Percentiles rank a stretch among this genome's conserved stretches.
Conservation (phyloP, 2,113 vertebrate species). For the Rhinichthys klamathensis region DNA sequence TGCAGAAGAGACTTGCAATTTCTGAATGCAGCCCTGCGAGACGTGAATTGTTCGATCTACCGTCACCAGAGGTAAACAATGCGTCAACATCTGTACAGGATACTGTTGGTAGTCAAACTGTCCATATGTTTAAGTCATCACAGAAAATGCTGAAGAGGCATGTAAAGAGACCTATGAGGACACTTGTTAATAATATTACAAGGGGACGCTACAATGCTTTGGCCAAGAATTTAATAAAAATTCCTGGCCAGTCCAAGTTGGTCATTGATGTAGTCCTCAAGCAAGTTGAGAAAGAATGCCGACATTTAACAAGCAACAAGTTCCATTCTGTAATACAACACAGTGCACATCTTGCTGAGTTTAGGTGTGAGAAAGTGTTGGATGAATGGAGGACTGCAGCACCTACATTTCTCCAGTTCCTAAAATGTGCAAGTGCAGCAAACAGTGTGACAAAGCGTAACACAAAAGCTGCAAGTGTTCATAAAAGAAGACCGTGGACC, state of each 20-base stretch:
- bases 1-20: not conserved
- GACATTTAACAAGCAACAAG: not conserved
- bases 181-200: not conserved
- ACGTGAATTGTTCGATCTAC: not conserved
- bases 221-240: not conserved
- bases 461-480: not conserved
- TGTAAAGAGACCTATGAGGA: not conserved
- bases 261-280: constrained; percentile 5
- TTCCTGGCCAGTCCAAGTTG: not conserved
- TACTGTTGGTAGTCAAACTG: too few species aligned
- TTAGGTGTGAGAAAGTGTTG: not conserved
- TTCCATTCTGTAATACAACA: not conserved
- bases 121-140: too few species aligned
- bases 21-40: not conserved
- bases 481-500: not conserved
- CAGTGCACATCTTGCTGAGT: not conserved
- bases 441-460: not conserved
- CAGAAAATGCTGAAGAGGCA: too few species aligned
- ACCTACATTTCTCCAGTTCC: not conserved
- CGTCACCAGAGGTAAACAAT: not conserved
- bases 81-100: too few species aligned
- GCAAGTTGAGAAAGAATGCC: not conserved
- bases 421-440: constrained; percentile 1
- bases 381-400: not conserved
- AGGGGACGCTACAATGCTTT: not conserved